phyloP scores from a whole-genome alignment of 2,797 vertebrate genomes.

The Sebastes hubbsi region DNA sequence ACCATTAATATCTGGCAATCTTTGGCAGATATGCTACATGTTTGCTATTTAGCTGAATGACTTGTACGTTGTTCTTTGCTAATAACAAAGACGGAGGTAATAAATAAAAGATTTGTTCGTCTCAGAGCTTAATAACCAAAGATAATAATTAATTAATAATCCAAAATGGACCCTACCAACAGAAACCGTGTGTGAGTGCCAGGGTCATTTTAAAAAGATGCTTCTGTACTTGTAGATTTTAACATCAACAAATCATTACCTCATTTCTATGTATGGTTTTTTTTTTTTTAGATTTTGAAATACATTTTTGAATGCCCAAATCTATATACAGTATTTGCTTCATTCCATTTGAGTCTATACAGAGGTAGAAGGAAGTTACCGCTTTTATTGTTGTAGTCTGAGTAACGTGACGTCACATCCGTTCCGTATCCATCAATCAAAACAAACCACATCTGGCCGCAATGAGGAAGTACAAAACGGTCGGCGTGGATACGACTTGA shows the following conservation, averaged over 20 bases:
- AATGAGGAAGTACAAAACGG: too few relatives aligned
- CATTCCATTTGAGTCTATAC: too few relatives aligned
- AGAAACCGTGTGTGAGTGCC: neutral
- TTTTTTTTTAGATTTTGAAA: too few relatives aligned
- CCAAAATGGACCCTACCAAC: neutral
- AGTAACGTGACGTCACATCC: too few relatives aligned
- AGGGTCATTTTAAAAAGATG: neutral
- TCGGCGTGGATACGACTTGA: too few relatives aligned
- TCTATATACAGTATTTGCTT: too few relatives aligned
- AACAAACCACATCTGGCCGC: too few relatives aligned
- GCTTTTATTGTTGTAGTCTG: too few relatives aligned
- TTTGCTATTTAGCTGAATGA: neutral
- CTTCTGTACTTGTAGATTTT: neutral
- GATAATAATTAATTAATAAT: neutral
- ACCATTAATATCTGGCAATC: neutral
- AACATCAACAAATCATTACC: neutral
- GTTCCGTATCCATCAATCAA: too few relatives aligned
- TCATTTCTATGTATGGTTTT: neutral
- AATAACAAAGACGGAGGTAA: neutral
- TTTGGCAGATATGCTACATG: neutral
- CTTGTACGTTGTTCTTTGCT: neutral
- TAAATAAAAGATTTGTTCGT: neutral
- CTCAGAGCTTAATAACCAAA: neutral
- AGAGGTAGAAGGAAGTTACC: too few relatives aligned
- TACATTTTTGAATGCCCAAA: too few relatives aligned